Conservation (phyloP, 2,113 vertebrate species). For the Alexandromys fortis region DNA sequence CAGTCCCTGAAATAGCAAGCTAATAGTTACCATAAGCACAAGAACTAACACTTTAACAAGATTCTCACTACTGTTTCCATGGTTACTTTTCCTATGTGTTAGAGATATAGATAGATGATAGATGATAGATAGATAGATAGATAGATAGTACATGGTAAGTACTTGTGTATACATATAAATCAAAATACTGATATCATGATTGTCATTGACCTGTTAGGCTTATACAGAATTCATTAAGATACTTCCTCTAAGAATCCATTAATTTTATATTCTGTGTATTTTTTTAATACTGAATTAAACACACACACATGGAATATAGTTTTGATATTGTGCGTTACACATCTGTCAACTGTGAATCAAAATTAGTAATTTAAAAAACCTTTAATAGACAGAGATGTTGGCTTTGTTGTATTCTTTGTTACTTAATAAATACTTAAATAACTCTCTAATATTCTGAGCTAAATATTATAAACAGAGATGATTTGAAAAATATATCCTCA, state of each 20-base stretch:
- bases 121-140: background rate
- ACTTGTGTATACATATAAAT: background rate
- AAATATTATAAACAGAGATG: background rate
- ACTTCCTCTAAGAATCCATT: background rate
- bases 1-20: background rate
- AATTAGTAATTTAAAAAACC: background rate
- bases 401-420: background rate
- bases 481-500: background rate
- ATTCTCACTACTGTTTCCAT: background rate
- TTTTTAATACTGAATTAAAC: background rate
- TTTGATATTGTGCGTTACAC: background rate
- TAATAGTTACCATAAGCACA: background rate
- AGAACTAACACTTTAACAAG: background rate
- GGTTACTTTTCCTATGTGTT: background rate
- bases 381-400: background rate
- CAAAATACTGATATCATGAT: background rate
- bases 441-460: background rate
- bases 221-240: background rate
- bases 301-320: background rate
- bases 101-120: background rate
- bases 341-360: background rate
- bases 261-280: background rate
- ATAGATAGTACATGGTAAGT: background rate
- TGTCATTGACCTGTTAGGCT: background rate
- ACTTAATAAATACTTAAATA: background rate